phyloP scores from a whole-genome alignment of 1,140 invertebrate species.

The Hyposmocoma kahamanoa region DNA sequence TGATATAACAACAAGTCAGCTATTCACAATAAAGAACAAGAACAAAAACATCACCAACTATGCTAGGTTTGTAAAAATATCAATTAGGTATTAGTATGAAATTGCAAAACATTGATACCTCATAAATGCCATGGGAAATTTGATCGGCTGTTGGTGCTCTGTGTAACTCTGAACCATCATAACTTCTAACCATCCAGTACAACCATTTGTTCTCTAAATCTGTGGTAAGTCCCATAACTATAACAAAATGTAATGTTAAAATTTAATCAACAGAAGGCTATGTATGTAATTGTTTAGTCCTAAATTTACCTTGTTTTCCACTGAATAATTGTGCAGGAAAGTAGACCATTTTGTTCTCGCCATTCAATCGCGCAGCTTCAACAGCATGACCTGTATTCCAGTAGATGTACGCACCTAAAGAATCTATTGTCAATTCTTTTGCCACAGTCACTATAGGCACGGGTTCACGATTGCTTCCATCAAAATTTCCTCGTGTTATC shows the following conservation, averaged over 20 bases:
- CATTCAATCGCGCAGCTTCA: slow-evolving; percentile 85
- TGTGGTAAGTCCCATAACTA: slow-evolving; percentile 87
- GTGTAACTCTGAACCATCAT: slow-evolving; percentile 83
- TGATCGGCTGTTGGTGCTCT: slow-evolving; percentile 78
- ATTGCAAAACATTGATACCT: no score
- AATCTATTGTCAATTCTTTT: slow-evolving; percentile 87
- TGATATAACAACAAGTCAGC: no score
- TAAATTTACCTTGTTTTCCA: slow-evolving; percentile 82
- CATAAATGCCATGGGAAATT: slow-evolving; percentile 41
- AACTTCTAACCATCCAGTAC: slow-evolving; percentile 87
- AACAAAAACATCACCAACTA: slow-evolving; percentile 8
- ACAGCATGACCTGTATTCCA: slow-evolving; percentile 91
- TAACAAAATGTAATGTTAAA: slow-evolving; percentile 76
- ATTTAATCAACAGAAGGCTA: no score
- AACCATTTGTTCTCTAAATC: slow-evolving; percentile 83
- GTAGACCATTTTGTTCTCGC: slow-evolving; percentile 82
- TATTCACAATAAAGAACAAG: slow-evolving; percentile 5
- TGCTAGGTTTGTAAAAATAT: no score
- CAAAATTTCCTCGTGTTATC: slow-evolving; percentile 61
- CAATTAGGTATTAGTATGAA: no score
- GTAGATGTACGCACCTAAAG: slow-evolving; percentile 86
- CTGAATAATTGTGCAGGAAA: slow-evolving; percentile 84
- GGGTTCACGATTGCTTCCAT: slow-evolving; percentile 77
- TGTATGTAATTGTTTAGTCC: no score
- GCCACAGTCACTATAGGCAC: slow-evolving; percentile 85